Base-by-base conservation (phyloP, 2,888 invertebrate species). In the Macropis europaea region DNA sequence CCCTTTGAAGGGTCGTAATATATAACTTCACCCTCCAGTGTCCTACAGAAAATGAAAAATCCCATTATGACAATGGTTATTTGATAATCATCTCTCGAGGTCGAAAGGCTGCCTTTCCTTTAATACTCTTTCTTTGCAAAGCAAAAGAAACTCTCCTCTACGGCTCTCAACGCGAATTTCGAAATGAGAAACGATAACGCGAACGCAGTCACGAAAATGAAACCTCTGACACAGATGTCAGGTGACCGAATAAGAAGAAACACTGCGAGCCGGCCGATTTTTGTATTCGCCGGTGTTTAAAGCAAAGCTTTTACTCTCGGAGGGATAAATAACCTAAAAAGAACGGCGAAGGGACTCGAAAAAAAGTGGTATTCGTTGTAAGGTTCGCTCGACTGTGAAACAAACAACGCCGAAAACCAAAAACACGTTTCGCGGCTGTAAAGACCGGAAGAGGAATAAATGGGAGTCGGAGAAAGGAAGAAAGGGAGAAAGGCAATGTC, bases 361-460 rank as follows among this genome's bases (percentile, higher is more conserved):
- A 54, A 52, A 30, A 32, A 45, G 28, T 32, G 24, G 56, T 34
- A 36, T 50, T 38, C 22, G 56, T 61, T 40, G 60, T 43, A 32
- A 19, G 28, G 40, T 32, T 40, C 22, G 40, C 43, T 57, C 17
- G 53, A 52, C 54, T 62, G 74, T 54, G 60, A 69, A 75, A 69
- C 56, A 64, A 74, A 74, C 69, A 60, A 40, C 24, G 24, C 42
- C 15, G 64, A 64, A 59, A 54, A 50, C 53, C 57, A 28, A 48
- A 64, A 63, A 53, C 63, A 54, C 64, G 73, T 54, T 73, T 54
- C 30, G 54, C 43, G 59, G 59, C 17, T 28, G 26, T 61, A 59
- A 73, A 73, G 50, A 38, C 47, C 0, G 15, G 43, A 1, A 43
- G 9, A 40, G n/a, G 47, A 6, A 32, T 40, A 48, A 15, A 38